Base-by-base conservation (phyloP, 2,888 invertebrate genomes). In the Orthonevra nobilis region DNA sequence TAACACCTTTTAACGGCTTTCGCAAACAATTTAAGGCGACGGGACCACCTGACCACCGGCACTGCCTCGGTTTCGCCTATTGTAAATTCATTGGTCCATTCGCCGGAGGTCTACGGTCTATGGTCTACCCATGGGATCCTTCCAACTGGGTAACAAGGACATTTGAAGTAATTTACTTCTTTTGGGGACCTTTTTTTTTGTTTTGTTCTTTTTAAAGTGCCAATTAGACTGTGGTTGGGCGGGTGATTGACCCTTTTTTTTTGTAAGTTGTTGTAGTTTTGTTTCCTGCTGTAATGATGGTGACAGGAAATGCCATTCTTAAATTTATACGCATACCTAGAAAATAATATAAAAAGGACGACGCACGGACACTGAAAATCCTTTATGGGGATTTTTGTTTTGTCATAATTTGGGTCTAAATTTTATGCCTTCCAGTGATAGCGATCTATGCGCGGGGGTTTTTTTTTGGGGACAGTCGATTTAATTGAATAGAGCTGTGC, bases 1-100 rank as follows among this genome's bases (percentile, higher is more conserved):
- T 79, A 79, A 79, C 79, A 79, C 79, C 79, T 66, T 79, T 79
- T 79, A 68, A 79, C 79, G 58, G 73, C 79, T 36, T 79, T 68
- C 26, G 66, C 60, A 73, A 79, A 79, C 79, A 79, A 79, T 79
- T 79, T 79, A 73, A 73, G 58, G 73, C 73, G 66, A 79, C 66
- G 56, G 46, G 23, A 61, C 60, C 79, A 79, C 79, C 79, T 79
- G 79, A 79, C 66, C 79, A 61, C 50, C 10, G n/a, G 42, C 32
- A 10, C 5, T 6, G 14, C 12, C 23, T 38, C 19, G n/a, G 9
- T 19, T 9, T 7, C 50, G 26, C 34, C 34, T 10, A 32, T 28
- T 52, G 42, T 61, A 69, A 60, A 74, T 54, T 74, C 74, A 48
- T 61, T 17, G 28, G 26, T 10, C 36, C 15, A n/a, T n/a, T n/a